These are phyloP conservation scores for Ancistrus triradiatus DNA, from an alignment of 2,113 vertebrate genomes.

Conservation along the genomic window DNA sequence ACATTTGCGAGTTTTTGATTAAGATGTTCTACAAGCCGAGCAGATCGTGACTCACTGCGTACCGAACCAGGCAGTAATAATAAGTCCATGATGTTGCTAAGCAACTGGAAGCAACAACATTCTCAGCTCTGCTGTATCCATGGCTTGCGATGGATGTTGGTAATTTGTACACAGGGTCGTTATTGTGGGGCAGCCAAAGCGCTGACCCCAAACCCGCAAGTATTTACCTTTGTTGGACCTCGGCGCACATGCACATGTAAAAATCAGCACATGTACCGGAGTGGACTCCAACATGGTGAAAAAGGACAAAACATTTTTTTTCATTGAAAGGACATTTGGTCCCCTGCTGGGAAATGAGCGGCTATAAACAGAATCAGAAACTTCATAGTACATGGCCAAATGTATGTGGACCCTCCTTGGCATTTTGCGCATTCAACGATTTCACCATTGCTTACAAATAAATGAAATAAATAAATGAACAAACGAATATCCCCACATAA, in stretches of 20 bases:
- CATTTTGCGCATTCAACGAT: neutral
- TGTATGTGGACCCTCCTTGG: no score
- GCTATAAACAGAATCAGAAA: no score
- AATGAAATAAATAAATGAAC: neutral
- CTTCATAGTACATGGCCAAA: no score
- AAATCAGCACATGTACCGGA: neutral
- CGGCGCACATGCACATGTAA: neutral
- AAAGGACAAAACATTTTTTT: no score
- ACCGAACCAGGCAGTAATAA: neutral
- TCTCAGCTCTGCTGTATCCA: neutral
- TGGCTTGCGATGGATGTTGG: neutral
- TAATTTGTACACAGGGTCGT: neutral
- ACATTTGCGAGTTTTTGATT: no score
- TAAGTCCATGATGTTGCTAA: constrained; percentile 16
- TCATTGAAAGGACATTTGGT: no score
- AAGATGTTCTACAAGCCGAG: neutral
- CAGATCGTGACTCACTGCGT: no score
- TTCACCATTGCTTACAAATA: neutral
- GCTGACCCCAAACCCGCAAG: neutral
- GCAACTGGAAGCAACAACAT: constrained; percentile 14
- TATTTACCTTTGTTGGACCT: neutral
- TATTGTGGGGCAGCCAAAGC: neutral
- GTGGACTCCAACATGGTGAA: neutral
- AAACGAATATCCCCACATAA: no score
- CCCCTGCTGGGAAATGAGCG: no score